These are phyloP conservation scores for Elgaria multicarinata DNA, from an alignment of 2,113 vertebrate genomes.

Conservation along the genomic window DNA sequence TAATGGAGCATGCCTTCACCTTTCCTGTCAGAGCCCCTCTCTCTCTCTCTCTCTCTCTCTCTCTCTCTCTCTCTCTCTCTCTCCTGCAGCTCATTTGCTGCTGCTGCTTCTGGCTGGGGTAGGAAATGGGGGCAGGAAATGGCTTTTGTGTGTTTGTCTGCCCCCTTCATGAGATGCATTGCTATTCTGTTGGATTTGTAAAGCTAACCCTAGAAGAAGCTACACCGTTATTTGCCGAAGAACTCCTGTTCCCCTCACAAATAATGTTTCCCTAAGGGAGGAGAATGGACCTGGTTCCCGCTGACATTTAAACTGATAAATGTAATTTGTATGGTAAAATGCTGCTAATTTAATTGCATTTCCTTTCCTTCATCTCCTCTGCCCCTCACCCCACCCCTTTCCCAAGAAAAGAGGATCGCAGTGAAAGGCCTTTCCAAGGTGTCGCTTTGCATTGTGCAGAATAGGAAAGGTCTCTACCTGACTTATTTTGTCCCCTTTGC, in stretches of 20 bases:
- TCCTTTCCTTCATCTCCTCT: constrained; percentile 43
- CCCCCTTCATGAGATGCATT: background rate
- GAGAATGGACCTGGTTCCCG: constrained; percentile 35
- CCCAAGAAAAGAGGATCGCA: background rate
- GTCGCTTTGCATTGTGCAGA: constrained; percentile 83
- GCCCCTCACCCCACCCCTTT: constrained; percentile 11
- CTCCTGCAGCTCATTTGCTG: background rate
- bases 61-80: background rate
- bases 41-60: background rate
- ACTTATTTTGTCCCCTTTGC: constrained; percentile 87
- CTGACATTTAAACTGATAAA: constrained; percentile 50
- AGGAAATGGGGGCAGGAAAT: background rate
- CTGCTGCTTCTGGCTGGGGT: background rate
- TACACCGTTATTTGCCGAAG: constrained; percentile 1
- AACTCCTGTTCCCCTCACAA: background rate
- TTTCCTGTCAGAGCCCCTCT: background rate
- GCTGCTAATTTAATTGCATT: constrained; percentile 52
- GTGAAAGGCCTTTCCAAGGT: constrained; percentile 71
- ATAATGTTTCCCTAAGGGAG: background rate
- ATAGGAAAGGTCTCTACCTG: constrained; percentile 88
- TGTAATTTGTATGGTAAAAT: constrained; percentile 60
- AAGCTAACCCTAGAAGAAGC: background rate
- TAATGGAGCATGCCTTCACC: background rate
- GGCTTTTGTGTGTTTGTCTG: background rate
- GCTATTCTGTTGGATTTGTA: background rate